These are phyloP conservation scores for Lampris megalopsis DNA, from an alignment of 2,113 vertebrate genomes.

Conservation along the genomic window DNA sequence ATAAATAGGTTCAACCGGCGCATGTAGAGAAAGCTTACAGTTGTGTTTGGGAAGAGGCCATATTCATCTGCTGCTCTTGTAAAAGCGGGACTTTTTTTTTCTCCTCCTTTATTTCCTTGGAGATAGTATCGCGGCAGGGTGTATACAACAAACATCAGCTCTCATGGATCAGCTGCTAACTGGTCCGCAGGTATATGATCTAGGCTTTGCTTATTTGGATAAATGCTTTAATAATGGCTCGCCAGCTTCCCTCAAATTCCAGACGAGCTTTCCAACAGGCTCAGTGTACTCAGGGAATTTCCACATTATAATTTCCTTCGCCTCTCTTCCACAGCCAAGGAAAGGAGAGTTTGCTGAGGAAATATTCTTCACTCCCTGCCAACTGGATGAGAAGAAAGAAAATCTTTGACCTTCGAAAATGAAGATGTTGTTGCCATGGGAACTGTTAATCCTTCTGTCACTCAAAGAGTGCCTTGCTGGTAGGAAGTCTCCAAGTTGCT, in stretches of 20 bases:
- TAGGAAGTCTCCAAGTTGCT: conserved; percentile 82
- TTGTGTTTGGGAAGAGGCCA: conserved; percentile 56
- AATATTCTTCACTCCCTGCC: conserved; percentile 58
- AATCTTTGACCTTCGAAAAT: conserved; percentile 91
- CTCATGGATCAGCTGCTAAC: conserved; percentile 62
- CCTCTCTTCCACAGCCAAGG: conserved; percentile 63
- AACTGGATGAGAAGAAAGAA: conserved; percentile 81
- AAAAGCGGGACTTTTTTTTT: conserved; percentile 27
- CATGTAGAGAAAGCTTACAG: conserved; percentile 61
- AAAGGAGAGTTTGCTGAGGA: conserved; percentile 52
- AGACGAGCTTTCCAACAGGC: conserved; percentile 28
- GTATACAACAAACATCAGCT: conserved; percentile 69
- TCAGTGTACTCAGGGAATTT: conserved; percentile 38
- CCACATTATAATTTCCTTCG: conserved; percentile 30
- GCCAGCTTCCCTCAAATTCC: conserved; percentile 57
- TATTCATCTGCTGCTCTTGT: conserved; percentile 67
- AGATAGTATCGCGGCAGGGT: conserved; percentile 60
- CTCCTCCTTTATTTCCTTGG: conserved; percentile 19
- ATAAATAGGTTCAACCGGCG: conserved; percentile 65
- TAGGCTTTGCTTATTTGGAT: conserved; percentile 69
- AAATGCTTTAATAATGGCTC: conserved; percentile 80
- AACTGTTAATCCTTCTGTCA: conserved; percentile 93
- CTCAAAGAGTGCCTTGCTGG: conserved; percentile 89
- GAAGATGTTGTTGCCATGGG: conserved; percentile 96
- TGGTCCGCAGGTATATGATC: conserved; percentile 56